phyloP scores from a whole-genome alignment of 2,888 invertebrate genomes.

The Scaptomyza polygonia region DNA sequence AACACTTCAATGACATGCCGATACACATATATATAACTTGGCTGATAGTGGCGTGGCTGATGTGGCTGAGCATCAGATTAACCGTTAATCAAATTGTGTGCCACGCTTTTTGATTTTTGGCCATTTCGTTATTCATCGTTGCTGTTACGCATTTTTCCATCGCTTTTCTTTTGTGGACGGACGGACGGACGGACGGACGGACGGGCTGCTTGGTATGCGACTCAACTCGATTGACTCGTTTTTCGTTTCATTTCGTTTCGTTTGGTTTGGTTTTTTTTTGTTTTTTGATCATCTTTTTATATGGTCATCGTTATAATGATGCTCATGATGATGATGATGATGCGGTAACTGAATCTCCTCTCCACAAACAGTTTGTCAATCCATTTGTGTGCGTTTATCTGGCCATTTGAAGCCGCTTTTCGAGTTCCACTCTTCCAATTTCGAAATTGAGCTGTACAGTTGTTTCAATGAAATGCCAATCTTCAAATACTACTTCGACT shows the following conservation, averaged over 20 bases:
- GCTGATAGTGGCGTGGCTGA: too few relatives aligned
- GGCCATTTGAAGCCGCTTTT: conserved; percentile 66
- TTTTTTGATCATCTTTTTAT: conserved; percentile 22
- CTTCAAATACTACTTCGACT: conserved; percentile 15
- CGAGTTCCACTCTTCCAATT: conserved; percentile 60
- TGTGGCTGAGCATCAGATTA: conserved; percentile 60
- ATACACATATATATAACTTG: conserved; percentile 16
- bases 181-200: too few relatives aligned
- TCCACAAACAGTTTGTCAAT: conserved; percentile 15
- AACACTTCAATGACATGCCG: conserved; percentile 39
- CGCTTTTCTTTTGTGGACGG: conserved; percentile 30
- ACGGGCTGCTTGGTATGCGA: conserved; percentile 46
- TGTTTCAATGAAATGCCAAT: conserved; percentile 37
- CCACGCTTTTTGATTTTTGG: conserved; percentile 74
- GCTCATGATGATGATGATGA: conserved; percentile 41
- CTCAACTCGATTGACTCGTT: conserved; percentile 72
- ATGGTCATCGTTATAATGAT: conserved; percentile 32
- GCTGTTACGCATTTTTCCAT: conserved; percentile 47
- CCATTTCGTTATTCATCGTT: conserved; percentile 35
- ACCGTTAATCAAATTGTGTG: conserved; percentile 67
- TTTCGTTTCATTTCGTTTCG: too few relatives aligned
- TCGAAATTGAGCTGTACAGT: conserved; percentile 57
- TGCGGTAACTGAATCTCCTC: conserved; percentile 64
- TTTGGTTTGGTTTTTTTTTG: conserved; percentile 24
- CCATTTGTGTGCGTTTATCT: conserved; percentile 51